Conservation (phyloP, 2,797 vertebrate species). For the Pseudopleuronectes americanus region DNA sequence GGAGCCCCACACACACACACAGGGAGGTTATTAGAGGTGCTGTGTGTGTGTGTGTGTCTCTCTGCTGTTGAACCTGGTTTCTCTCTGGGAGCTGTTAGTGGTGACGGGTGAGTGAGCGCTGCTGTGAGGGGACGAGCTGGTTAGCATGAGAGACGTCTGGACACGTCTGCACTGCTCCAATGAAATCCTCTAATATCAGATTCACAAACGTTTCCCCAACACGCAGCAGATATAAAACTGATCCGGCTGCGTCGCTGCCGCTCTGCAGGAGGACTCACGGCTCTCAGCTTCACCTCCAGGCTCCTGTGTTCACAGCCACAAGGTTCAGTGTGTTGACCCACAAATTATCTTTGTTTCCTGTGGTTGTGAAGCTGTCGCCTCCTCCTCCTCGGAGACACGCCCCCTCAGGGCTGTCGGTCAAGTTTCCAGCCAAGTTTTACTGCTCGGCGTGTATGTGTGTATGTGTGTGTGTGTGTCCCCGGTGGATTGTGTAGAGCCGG, state of each 20-base stretch:
- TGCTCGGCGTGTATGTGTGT: slow-evolving; percentile 9
- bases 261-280: slow-evolving; percentile 4
- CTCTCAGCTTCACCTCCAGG: neutral
- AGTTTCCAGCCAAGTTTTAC: slow-evolving; percentile 35
- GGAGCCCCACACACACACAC: neutral
- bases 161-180: no score
- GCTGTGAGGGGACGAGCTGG: no score
- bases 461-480: neutral
- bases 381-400: neutral
- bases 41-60: no score
- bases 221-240: slow-evolving; percentile 1
- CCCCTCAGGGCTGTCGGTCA: slow-evolving; percentile 25
- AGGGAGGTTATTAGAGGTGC: no score
- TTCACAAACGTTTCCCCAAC: neutral
- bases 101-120: no score
- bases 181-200: neutral
- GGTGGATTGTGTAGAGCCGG: slow-evolving; percentile 10
- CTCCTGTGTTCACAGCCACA: slow-evolving; percentile 5
- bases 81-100: no score
- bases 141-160: no score
- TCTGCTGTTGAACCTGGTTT: no score
- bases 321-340: slow-evolving; percentile 14
- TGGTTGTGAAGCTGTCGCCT: neutral
- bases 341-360: slow-evolving; percentile 36
- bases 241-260: slow-evolving; percentile 10